Base-by-base conservation (phyloP, 2,113 vertebrate genomes). In the Actenoides hombroni region DNA sequence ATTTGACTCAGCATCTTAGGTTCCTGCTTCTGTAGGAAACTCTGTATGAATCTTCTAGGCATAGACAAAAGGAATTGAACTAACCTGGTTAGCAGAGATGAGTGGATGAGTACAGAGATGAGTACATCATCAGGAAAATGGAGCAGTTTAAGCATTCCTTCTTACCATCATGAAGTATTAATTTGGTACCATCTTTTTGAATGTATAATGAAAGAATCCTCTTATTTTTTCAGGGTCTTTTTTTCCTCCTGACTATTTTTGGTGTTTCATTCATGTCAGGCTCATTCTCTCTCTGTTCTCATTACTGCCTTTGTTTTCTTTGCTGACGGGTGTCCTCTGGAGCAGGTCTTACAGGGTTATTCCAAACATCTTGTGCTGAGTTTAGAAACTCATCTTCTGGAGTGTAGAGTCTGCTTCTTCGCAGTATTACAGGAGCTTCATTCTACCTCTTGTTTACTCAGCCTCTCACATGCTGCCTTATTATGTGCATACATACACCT, bases 271-370 rank as follows among this genome's bases (percentile, higher is more conserved):
- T 67, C 56, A 42, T 8, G 21, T 39, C 48, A 71, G 69, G 35
- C 25, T 70, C 12, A 16, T 76, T 83, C 11, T 37, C 0, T 25
- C 48, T 35, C 37, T 37, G 7, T n/a, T 78, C 28, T 70, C 40
- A 33, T 57, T 68, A 33, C 51, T 70, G 46, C 56, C 60, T 92
- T 93, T 81, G 46, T 31, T 86, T 82, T 73, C 42, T 93, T 74
- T 77, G 88, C 76, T 88, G 88, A 81, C 29, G 16, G 11, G 6
- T 51, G 13, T 40, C 51, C 29, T 70, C 60, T 78, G 69, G 84
- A 89, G 68, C 56, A 81, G 86, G 91, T 96, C 48, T 68, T 95
- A 24, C 80, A 81, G 68, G 68, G 24, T 88, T 86, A 16, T 44
- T 83, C 12, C 56, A 61, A 24, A 61, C 5, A 11, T 10, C 35